Conservation (phyloP, 2,888 invertebrate genomes). For the Endotricha flammealis region DNA sequence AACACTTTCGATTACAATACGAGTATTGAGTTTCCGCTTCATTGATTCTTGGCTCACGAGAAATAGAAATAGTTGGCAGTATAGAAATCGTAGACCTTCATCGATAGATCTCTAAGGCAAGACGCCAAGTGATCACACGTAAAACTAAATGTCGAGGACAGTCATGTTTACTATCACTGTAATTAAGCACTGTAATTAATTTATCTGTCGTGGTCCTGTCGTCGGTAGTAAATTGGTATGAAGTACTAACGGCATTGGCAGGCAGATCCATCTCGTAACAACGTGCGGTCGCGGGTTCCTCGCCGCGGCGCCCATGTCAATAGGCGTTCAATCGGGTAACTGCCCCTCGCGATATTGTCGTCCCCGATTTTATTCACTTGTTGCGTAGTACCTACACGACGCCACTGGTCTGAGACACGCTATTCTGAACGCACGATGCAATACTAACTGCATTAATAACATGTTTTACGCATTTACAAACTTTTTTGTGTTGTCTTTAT, state of each 20-base stretch:
- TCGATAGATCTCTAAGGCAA: conserved; percentile 39
- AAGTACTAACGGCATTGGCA: conserved; percentile 65
- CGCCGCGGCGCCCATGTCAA: conserved; percentile 72
- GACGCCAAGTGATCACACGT: conserved; percentile 39
- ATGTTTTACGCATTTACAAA: conserved; percentile 45
- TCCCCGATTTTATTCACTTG: conserved; percentile 64
- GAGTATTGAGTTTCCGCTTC: conserved; percentile 33
- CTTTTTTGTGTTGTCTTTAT: too few relatives aligned
- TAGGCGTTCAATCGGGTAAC: conserved; percentile 53
- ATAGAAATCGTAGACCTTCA: conserved; percentile 47
- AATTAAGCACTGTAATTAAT: background rate
- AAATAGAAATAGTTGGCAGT: conserved; percentile 56
- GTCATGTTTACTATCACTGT: conserved; percentile 16
- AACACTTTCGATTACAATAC: conserved; percentile 19
- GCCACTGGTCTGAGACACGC: conserved; percentile 53
- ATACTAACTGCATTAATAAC: conserved; percentile 54
- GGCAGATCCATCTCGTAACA: conserved; percentile 70
- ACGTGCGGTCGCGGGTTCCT: conserved; percentile 72
- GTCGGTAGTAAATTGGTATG: conserved; percentile 16
- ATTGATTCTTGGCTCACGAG: conserved; percentile 39
- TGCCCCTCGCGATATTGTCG: conserved; percentile 51
- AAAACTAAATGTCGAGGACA: conserved; percentile 21
- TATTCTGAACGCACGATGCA: conserved; percentile 55
- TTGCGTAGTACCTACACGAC: conserved; percentile 51
- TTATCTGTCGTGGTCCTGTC: conserved; percentile 4